Evolutionary conservation across 2,113 vertebrate genomes (phyloP).

Genomic region (Muscicapa adusta): DNA sequence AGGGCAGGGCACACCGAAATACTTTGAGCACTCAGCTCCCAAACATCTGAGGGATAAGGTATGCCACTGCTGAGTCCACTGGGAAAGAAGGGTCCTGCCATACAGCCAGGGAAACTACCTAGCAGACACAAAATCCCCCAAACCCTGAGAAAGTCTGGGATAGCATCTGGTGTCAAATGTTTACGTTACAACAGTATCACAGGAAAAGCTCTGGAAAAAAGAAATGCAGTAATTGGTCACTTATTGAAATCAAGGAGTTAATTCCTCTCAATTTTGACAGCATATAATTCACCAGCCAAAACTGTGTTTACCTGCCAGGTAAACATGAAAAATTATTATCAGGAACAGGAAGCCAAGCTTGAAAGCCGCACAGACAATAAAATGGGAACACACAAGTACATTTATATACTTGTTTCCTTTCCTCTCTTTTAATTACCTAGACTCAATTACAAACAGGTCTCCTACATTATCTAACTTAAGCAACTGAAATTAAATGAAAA

Average conservation of each 20-base stretch:
- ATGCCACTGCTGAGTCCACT: background rate
- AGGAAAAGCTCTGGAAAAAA: background rate
- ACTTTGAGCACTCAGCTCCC: background rate
- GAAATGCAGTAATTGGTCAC: background rate
- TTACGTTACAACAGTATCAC: background rate
- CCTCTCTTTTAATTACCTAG: background rate
- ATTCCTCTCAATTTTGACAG: background rate
- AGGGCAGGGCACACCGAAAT: background rate
- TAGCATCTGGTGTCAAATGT: accelerated
- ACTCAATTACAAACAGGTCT: background rate
- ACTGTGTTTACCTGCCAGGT: background rate
- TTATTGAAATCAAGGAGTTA: background rate
- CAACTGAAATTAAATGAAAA: background rate
- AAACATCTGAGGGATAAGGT: background rate
- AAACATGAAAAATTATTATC: background rate
- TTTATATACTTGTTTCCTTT: background rate
- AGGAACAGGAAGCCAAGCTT: background rate
- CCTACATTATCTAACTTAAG: background rate
- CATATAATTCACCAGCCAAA: background rate
- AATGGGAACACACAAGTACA: background rate
- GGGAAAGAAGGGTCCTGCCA: background rate
- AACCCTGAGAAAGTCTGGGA: background rate
- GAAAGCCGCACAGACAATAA: background rate
- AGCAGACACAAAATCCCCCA: background rate
- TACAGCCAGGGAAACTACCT: background rate